A percentile compares a stretch with the other conserved stretches of the same genome.
Conservation (phyloP, 2,888 invertebrate genomes). For the Caradrina clavipalpis region DNA sequence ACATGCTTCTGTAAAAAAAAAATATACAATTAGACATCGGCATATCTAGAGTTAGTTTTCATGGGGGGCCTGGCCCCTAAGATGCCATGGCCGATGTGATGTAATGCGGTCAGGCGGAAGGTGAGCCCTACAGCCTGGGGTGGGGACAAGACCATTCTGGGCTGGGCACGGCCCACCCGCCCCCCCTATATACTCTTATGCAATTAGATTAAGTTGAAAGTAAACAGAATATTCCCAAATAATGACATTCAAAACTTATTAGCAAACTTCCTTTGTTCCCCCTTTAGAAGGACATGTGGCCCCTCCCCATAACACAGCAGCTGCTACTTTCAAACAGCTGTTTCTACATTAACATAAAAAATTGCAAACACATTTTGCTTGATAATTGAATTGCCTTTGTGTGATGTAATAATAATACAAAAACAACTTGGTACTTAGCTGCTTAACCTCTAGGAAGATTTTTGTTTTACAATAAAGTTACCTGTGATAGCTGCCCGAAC, state of each 20-base stretch:
- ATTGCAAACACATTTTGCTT: conserved; percentile 19
- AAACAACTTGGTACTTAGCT: neutral
- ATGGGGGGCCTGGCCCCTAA: too few species aligned
- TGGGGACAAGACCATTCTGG: too few species aligned
- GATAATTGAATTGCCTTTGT: neutral
- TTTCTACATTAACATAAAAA: conserved; percentile 51
- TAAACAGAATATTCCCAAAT: neutral
- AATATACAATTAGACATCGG: too few species aligned
- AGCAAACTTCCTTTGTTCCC: conserved; percentile 23
- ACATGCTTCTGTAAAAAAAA: conserved; percentile 79
- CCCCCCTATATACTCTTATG: too few species aligned
- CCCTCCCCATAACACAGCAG: conserved; percentile 12
- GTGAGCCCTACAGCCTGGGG: too few species aligned
- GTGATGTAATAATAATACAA: conserved; percentile 23
- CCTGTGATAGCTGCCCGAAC: conserved; percentile 84
- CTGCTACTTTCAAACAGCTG: conserved; percentile 44
- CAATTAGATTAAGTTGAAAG: too few species aligned
- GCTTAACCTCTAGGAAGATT: neutral
- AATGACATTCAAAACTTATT: neutral
- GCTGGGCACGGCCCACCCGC: too few species aligned
- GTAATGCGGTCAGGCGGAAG: too few species aligned
- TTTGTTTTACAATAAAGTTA: conserved; percentile 52
- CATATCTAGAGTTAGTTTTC: too few species aligned
- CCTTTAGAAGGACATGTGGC: conserved; percentile 1
- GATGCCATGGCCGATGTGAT: too few species aligned